Base-by-base conservation (phyloP, 2,797 vertebrate species). In the Eleutherodactylus coqui region DNA sequence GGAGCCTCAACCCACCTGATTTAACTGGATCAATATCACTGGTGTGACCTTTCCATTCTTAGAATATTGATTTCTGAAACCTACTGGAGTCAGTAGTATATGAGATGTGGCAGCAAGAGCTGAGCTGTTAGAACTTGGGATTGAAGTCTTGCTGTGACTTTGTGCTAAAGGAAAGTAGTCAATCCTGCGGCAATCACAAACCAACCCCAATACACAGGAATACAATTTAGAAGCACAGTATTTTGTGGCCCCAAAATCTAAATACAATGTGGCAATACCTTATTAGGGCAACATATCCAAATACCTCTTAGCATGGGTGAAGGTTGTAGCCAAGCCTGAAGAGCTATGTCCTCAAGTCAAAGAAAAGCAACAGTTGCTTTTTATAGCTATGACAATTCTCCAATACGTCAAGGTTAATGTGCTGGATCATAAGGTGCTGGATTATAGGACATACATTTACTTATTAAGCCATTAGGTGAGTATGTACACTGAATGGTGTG, bases 31-130 rank as follows among this genome's bases (percentile, higher is more conserved):
- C 43, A 47, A 79, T 79, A 62, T 53, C 81, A 5, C 24, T 21
- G 67, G n/a, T 43, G 34, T 73, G 69, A 81, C 62, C 79, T 81
- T 69, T 69, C 62, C 62, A 45, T 69, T 81, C 62, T 70, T 81
- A 70, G 62, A 80, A 64, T 70, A 81, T 81, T 81, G 79, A 81
- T 81, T 80, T 70, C 19, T 34, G 32, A 67, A 80, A 80, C 79
- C 45, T 67, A 32, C 60, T 21, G 41, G 60, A 64, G 55, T 80
- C 58, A 67, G 60, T 34, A 67, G 27, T 80, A 47, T 80, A 11
- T 38, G 16, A 80, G 60, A 60, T 43, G 69, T 45, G 69, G 38
- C 69, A 45, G 69, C 17, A 13, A 53, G 29, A 53, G 75, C 75
- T 51, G 75, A 51, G 75, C 43, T 75, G 69, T n/a, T 13, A 73